These are phyloP conservation scores for Julus scanicus DNA, from an alignment of 2,888 invertebrate species.

Conservation along the genomic window DNA sequence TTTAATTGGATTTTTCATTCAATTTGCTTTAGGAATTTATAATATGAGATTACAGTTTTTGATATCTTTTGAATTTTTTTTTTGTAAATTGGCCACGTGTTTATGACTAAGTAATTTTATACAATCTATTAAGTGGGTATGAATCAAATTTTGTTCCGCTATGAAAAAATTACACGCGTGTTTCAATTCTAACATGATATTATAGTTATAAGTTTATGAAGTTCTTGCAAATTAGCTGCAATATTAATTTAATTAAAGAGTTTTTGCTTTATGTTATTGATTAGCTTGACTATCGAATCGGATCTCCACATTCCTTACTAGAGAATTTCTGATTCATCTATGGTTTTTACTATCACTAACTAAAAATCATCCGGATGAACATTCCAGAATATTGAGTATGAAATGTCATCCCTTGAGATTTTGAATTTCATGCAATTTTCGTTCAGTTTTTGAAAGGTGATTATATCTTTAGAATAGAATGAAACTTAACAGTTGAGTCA, in stretches of 20 bases:
- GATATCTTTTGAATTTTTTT: conserved; percentile 34
- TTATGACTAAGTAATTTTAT: conserved; percentile 20
- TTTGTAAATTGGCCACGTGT: conserved; percentile 1
- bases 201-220: not conserved
- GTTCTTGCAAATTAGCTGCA: not conserved
- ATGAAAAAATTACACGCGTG: not conserved
- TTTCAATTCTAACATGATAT: not conserved
- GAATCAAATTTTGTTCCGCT: not conserved
- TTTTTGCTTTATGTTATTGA: not conserved
- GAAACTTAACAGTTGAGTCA: too few species aligned
- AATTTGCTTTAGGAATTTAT: conserved; percentile 43
- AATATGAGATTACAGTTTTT: conserved; percentile 25
- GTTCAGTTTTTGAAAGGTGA: too few species aligned
- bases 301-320: too few species aligned
- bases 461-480: too few species aligned
- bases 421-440: too few species aligned
- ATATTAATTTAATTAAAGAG: not conserved
- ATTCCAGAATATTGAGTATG: too few species aligned
- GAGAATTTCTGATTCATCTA: too few species aligned
- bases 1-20: conserved; percentile 45
- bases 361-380: too few species aligned
- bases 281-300: too few species aligned
- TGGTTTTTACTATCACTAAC: too few species aligned
- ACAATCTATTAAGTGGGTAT: conserved; percentile 7
- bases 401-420: too few species aligned